Evolutionary conservation across 2,888 invertebrate genomes (phyloP), one percentile per base, ranked within the genome.

Genomic region (Coleophora flavipennella): DNA sequence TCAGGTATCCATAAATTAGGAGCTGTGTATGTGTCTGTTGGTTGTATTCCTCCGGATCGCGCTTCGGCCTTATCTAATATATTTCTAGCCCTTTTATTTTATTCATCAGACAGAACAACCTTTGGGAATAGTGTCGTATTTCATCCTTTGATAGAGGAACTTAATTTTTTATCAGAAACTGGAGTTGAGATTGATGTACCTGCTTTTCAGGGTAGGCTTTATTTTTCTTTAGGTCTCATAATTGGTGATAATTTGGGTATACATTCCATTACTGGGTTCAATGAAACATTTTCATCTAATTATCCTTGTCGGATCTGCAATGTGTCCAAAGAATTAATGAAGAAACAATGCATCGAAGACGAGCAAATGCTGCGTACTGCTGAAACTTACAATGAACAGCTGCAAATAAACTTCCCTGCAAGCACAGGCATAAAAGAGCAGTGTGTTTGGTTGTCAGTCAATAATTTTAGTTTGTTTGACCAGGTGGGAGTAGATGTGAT

Each of bases 221-320:
- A 44, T 29, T 50, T 49, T 35, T 32, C 41, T 25, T 35, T 49
- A 2, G 44, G 36, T 12, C 31, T 38, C 13, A 39, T 44, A 31
- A 11, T 41, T 29, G 48, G 48, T 0, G 49, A 49, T 20, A 49
- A 51, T 34, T 33, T 51, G 28, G 49, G 51, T 0, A 12, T 49
- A 1, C 41, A 51, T 41, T 37, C 42, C 0, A 44, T 49, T 1
- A 26, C 13, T 7, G 51, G 49, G 2, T 48, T 49, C 39, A 11
- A 36, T n/a, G 51, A 51, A 39, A 44, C 44, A 28, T 51, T 51
- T 40, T 43, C 46, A 1, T 41, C 45, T 1, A 49, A 51, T 28
- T 35, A 25, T 28, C 33, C 43, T 2, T 49, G 49, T 26, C 39
- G 51, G 34, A 32, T 47, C 6, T 49, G 51, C 33, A 43, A 35